Evolutionary conservation across 2,888 invertebrate species (phyloP), one percentile per base, ranked within the genome.

Genomic region (Erpobdella octoculata): DNA sequence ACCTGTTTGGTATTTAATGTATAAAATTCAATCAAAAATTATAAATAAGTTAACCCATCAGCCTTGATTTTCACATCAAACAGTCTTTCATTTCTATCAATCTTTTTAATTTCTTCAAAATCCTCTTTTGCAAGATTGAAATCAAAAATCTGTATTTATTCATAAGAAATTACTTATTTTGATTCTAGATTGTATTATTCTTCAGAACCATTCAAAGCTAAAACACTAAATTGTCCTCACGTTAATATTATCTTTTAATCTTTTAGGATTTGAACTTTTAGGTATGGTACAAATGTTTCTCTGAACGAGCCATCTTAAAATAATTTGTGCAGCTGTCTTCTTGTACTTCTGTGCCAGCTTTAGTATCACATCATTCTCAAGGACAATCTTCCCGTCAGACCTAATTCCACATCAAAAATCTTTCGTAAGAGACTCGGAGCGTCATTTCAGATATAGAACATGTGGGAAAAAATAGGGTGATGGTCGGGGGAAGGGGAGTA

Each of bases 211-310:
- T n/a, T n/a, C n/a, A n/a, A n/a, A n/a, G n/a, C n/a, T n/a, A n/a
- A n/a, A n/a, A n/a, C n/a, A n/a, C n/a, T n/a, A n/a, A n/a, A n/a
- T n/a, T n/a, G n/a, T n/a, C n/a, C n/a, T n/a, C n/a, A 81, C 80
- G 74, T 86, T 76, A 15, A 91, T 86, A 80, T 93, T 93, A 83
- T 90, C 87, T 78, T 86, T 86, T 31, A 93, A 87, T 74, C 92
- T 87, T 6, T 84, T 79, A 0, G 88, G 84, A 81, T 89, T 89
- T 2, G 89, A 89, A 81, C 92, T 92, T 82, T 93, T 93, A 3
- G 93, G 93, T 78, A 93, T 91, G 46, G 88, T 88, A 9, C 87
- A 87, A 38, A 92, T 83, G 12, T 88, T 89, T 62, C 87, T 87
- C 81, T 93, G 91, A 12, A 91, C 78, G 18, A 88, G 85, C 83